Base-by-base conservation (phyloP, 2,797 vertebrate genomes). In the Podarcis lilfordi region DNA sequence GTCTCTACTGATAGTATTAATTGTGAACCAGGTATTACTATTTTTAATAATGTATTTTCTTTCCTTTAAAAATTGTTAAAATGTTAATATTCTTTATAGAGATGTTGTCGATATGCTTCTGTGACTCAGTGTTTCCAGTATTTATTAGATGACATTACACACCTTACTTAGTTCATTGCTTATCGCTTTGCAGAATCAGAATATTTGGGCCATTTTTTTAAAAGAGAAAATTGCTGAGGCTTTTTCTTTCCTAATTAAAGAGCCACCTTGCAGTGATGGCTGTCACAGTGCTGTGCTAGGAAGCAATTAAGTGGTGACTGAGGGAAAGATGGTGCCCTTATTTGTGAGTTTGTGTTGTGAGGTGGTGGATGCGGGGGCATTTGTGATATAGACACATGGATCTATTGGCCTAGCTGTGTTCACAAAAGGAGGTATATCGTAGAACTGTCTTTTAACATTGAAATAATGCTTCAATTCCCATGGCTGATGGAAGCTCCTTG, bases 1-100 rank as follows among this genome's bases (percentile, higher is more conserved):
- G 97, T 98, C 93, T 97, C 98, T 96, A 98, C 98, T 97, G 98
- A 94, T 99, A 99, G 98, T 98, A 98, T 98, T 98, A 99, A 99
- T 98, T 99, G 98, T 99, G 98, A 98, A 97, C 98, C 98, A 99
- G 98, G 98, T 99, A 99, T 97, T 95, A 93, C 90, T 89, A 94
- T 90, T 95, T 96, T 96, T 96, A 91, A 94, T 96, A 89, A 95
- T 88, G 80, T 97, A 94, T 93, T 95, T 97, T 94, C 76, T 88
- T 96, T 94, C 93, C 55, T 91, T 84, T 10, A 29, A 84, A 85
- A 76, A 83, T 55, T 9, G 2, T 76, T 40, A 23, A 50, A 40
- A 19, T 72, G 50, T 90, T 89, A 92, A 4, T 81, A 86, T 29
- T 92, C 66, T 10, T 94, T 91, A 69, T 85, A 71, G 50, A 82